Base-by-base conservation (phyloP, 2,113 vertebrate genomes). In the Origma solitaria region DNA sequence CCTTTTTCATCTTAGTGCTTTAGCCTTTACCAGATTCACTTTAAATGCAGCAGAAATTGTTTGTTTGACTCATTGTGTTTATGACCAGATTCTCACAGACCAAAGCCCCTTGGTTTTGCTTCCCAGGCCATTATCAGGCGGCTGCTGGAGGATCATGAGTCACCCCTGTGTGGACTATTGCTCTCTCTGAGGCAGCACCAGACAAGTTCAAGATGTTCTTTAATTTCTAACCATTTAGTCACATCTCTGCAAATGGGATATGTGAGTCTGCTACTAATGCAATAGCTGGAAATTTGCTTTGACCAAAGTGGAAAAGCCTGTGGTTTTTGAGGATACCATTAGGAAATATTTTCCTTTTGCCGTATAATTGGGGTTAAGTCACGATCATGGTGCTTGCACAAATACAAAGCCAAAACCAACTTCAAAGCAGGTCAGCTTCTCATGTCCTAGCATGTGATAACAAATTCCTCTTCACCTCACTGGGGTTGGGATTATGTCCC, bases 151-250 rank as follows among this genome's bases (percentile, higher is more conserved):
- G 40, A 38, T 13, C 2, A 0, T 95, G 95, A 94, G 79, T 95
- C 92, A 88, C 47, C 31, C 42, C 28, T 73, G 13, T 53, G 50
- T 88, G 85, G 92, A 93, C 75, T 60, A 49, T 50, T 80, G 82
- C 85, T 82, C 76, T 90, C 83, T 88, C 88, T 82, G 79, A 93
- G 62, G 31, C 80, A 94, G 82, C 93, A 77, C 58, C 68, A 93
- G 92, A 96, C 50, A 85, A 77, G 50, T 53, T 96, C 92, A 93
- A 95, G 85, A 93, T 87, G 82, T 95, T 91, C 60, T 90, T 61
- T 78, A 51, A 95, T 91, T 92, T 94, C 91, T 90, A 79, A 75
- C 40, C 22, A 40, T 49, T 93, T 94, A 93, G 70, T 94, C 86
- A 84, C 69, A 79, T 51, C 65, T 66, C 66, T 88, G 75, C n/a